These are phyloP conservation scores for Mesodorylaimus sp. DNA, from an alignment of 2,888 invertebrate genomes.

Conservation along the genomic window DNA sequence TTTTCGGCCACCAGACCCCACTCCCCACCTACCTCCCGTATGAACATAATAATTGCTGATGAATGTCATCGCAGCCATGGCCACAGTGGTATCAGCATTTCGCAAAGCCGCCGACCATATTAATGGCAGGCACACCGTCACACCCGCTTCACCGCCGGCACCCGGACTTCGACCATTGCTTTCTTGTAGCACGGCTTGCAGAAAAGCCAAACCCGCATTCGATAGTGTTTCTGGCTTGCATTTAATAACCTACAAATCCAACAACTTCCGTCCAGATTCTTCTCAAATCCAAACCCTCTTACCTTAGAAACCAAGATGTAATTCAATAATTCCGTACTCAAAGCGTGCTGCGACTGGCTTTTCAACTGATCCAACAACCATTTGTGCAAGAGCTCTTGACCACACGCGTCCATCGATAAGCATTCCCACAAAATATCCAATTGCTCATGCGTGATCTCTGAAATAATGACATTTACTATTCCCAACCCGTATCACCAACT, in stretches of 20 bases:
- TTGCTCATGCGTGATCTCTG: background rate
- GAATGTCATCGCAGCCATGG: slow-evolving; percentile 80
- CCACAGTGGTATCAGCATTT: slow-evolving; percentile 77
- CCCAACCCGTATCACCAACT: too few relatives aligned
- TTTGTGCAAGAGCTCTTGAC: background rate
- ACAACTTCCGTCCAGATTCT: too few relatives aligned
- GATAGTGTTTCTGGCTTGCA: too few relatives aligned
- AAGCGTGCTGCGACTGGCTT: background rate
- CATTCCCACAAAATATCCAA: background rate
- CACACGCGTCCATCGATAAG: background rate
- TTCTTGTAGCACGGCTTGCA: background rate
- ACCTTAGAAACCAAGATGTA: too few relatives aligned
- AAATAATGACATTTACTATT: too few relatives aligned
- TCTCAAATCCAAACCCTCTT: too few relatives aligned
- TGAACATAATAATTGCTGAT: slow-evolving; percentile 84
- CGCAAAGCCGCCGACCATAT: slow-evolving; percentile 72
- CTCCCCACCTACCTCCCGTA: too few relatives aligned
- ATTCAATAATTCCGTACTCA: too few relatives aligned
- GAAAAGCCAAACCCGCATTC: background rate
- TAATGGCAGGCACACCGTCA: slow-evolving; percentile 42
- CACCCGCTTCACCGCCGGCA: slow-evolving; percentile 55
- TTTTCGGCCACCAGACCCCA: too few relatives aligned
- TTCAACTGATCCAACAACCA: background rate
- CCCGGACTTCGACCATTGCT: too few relatives aligned
- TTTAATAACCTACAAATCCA: too few relatives aligned